Percentiles rank a stretch among this genome's conserved stretches.
Conservation (phyloP, 2,113 vertebrate species). For the Grallaria varia region DNA sequence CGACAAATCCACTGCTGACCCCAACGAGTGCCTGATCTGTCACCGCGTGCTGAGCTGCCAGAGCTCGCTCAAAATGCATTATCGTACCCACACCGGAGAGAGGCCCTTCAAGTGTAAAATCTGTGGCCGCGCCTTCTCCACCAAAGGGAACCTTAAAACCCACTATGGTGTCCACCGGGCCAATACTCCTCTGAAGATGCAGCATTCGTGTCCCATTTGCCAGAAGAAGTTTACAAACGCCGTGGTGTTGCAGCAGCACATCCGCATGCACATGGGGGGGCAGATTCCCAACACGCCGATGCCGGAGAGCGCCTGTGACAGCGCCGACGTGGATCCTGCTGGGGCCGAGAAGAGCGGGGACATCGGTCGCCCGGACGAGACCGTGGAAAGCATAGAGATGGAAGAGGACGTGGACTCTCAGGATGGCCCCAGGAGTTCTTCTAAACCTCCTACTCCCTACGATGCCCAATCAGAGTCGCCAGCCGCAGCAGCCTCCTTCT, state of each 20-base stretch:
- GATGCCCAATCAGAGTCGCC: slow-evolving; percentile 67
- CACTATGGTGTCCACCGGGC: slow-evolving; percentile 93
- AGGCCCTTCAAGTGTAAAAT: slow-evolving; percentile 95
- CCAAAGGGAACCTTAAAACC: slow-evolving; percentile 96
- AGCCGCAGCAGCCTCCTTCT: slow-evolving; percentile 48
- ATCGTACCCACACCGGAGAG: slow-evolving; percentile 96
- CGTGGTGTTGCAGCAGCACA: slow-evolving; percentile 94
- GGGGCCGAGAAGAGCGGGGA: slow-evolving; percentile 73
- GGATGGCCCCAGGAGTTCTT: slow-evolving; percentile 67
- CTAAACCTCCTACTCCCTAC: slow-evolving; percentile 30
- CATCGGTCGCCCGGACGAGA: slow-evolving; percentile 49
- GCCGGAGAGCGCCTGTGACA: slow-evolving; percentile 80
- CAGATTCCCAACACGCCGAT: slow-evolving; percentile 93
- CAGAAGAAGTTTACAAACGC: slow-evolving; percentile 99
- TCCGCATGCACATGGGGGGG: slow-evolving; percentile 98
- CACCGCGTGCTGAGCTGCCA: slow-evolving; percentile 95
- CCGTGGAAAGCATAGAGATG: slow-evolving; percentile 71
- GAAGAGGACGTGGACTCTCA: slow-evolving; percentile 75
- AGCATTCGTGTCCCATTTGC: slow-evolving; percentile 97
- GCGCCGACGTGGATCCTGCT: slow-evolving; percentile 68
- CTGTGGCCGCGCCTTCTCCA: slow-evolving; percentile 94
- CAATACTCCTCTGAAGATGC: slow-evolving; percentile 87
- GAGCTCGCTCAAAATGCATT: slow-evolving; percentile 98
- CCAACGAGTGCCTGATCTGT: slow-evolving; percentile 94
- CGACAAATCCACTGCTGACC: slow-evolving; percentile 87